Conservation (phyloP, 2,113 vertebrate genomes). For the Mesoclemmys tuberculata region DNA sequence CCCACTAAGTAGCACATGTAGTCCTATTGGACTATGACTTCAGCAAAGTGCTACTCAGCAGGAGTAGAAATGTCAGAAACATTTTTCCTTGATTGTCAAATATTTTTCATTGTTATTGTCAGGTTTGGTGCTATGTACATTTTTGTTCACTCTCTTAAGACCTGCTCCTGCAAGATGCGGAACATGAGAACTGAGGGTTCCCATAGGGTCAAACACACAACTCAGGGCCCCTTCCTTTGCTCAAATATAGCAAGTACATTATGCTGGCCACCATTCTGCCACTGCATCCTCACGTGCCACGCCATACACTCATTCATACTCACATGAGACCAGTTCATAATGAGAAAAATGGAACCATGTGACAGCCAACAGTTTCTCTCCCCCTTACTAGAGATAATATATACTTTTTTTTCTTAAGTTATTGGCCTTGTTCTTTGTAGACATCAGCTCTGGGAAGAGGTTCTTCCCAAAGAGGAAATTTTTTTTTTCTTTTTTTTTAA, state of each 20-base stretch:
- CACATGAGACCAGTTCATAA: background rate
- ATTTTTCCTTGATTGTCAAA: background rate
- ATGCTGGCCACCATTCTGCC: background rate
- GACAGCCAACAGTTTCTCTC: background rate
- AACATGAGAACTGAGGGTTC: background rate
- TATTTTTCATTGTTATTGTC: background rate
- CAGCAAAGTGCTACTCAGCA: background rate
- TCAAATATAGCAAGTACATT: background rate
- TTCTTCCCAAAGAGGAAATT: background rate
- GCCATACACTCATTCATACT: background rate
- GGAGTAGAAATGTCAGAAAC: too few relatives aligned
- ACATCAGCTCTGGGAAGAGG: background rate
- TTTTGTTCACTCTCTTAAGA: background rate
- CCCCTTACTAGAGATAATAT: background rate
- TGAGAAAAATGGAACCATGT: background rate
- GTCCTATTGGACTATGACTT: background rate
- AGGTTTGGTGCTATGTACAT: background rate
- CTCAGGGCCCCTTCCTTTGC: background rate
- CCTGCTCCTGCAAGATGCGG: constrained; percentile 33
- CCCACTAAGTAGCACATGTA: background rate
- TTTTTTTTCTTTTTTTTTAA: background rate
- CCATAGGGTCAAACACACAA: background rate
- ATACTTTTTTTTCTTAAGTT: background rate
- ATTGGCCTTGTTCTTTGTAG: background rate
- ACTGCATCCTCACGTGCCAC: background rate